Evolutionary conservation across 2,888 invertebrate species (phyloP), one percentile per base, ranked within the genome.

Genomic region (Thumatha senex): DNA sequence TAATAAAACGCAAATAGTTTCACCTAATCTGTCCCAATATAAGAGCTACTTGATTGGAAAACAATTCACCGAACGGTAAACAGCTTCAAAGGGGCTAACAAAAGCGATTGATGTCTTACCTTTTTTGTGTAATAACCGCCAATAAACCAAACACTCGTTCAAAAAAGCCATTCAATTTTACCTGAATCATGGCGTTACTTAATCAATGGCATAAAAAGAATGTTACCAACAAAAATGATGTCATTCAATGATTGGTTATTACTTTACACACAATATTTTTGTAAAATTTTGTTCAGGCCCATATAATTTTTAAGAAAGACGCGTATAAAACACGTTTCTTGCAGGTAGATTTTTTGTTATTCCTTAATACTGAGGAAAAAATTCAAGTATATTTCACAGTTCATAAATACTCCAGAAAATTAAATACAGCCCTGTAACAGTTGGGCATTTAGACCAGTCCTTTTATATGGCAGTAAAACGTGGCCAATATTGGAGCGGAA

Each of bases 131-230:
- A 41, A 30, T n/a, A 24, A 5, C 41, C 48, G 56, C 56, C 63
- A 56, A 62, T 66, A 68, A 55, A 66, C 49, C 56, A 38, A 55
- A 48, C 46, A 60, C 48, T 40, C 58, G 55, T 63, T 52, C 46
- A 58, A 41, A 33, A 35, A n/a, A 34, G 43, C 41, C 43, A 43
- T 15, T 39, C 54, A 55, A 64, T 72, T 66, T 75, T 82, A 82
- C 81, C 80, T 79, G 81, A 61, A 46, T 52, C 48, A 46, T 52
- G 49, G 70, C 74, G 75, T 68, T 81, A 86, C 84, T 87, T 79
- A 75, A 68, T 67, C 77, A 82, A 80, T 24, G 18, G 75, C 76
- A 68, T 72, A 74, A 72, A 60, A 24, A 24, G 18, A 24, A 24
- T 24, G 18, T 24, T 24, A 24, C 5, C 18, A 4, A 4, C 18